Base-by-base conservation (phyloP, 2,797 vertebrate species). In the Lacerta bilineata region DNA sequence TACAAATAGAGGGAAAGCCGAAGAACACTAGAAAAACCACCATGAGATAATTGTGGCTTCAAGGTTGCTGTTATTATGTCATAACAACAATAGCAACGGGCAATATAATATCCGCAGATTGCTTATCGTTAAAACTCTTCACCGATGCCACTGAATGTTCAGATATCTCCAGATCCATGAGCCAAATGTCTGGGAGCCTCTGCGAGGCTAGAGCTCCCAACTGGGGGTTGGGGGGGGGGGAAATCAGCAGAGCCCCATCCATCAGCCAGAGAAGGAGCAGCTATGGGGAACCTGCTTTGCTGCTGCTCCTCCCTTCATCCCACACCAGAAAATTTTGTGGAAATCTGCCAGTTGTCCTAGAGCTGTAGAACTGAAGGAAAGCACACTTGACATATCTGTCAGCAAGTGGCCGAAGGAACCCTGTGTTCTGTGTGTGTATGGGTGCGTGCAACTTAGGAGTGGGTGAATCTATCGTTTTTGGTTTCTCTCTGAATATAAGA, bases 1-100 rank as follows among this genome's bases (percentile, higher is more conserved):
- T 81, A 84, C 41, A 69, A 88, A 91, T 90, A 43, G 69, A 2
- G 55, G 11, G 1, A 8, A 77, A 85, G 72, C 79, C 41, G 81
- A 91, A 89, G 3, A 69, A 5, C 17, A 86, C 36, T 3, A 68
- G 69, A 55, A 55, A 55, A 6, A 41, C 18, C 79, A 50, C 29
- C n/a, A 68, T 68, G 61, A 80, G 84, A 90, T 59, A 86, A 87
- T 61, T 8, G 10, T 33, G 71, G 17, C 4, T 80, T 91, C 81
- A 83, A 66, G 13, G 36, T 61, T 75, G 13, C 64, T 75, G 25
- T 66, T 64, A 80, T 29, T 61, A 27, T 39, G 39, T 13, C 61
- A 46, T 78, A 66, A 23, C 41, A 79, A 68, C n/a, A 69, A 64
- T 68, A 85, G 55, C 25, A 64, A 6, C 17, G n/a, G 27, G 50